phyloP scores from a whole-genome alignment of 2,113 vertebrate genomes.

The Brienomyrus brachyistius region DNA sequence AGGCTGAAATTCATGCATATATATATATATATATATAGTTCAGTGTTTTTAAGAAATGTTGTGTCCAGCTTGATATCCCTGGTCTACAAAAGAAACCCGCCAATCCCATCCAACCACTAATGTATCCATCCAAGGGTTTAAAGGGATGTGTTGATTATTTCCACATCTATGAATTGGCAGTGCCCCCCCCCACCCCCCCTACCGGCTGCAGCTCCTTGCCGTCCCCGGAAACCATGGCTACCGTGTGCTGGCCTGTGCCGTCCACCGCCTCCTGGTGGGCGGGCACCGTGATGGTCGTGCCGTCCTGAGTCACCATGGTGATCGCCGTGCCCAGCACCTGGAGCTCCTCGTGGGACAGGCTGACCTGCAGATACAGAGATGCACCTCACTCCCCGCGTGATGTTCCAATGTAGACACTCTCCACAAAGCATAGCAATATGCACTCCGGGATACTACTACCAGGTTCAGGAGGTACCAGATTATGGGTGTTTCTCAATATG shows the following conservation, averaged over 20 bases:
- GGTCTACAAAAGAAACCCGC: neutral
- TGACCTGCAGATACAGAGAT: slow-evolving; percentile 44
- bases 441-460: neutral
- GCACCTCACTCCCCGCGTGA: neutral
- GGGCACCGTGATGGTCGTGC: slow-evolving; percentile 43
- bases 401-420: neutral
- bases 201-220: slow-evolving; percentile 55
- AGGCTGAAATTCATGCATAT: neutral
- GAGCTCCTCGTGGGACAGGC: slow-evolving; percentile 58
- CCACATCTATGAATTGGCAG: neutral
- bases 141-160: neutral
- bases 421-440: neutral
- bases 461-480: neutral
- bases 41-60: neutral
- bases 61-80: neutral
- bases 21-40: neutral
- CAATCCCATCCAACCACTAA: neutral
- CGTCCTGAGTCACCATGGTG: slow-evolving; percentile 55
- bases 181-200: slow-evolving; percentile 13
- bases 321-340: slow-evolving; percentile 62
- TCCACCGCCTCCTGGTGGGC: slow-evolving; percentile 37
- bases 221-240: slow-evolving; percentile 43
- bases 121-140: neutral
- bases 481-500: neutral
- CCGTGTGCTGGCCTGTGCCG: slow-evolving; percentile 21